Base-by-base conservation (phyloP, 2,797 vertebrate species). In the Parauchenoglanis ngamensis region DNA sequence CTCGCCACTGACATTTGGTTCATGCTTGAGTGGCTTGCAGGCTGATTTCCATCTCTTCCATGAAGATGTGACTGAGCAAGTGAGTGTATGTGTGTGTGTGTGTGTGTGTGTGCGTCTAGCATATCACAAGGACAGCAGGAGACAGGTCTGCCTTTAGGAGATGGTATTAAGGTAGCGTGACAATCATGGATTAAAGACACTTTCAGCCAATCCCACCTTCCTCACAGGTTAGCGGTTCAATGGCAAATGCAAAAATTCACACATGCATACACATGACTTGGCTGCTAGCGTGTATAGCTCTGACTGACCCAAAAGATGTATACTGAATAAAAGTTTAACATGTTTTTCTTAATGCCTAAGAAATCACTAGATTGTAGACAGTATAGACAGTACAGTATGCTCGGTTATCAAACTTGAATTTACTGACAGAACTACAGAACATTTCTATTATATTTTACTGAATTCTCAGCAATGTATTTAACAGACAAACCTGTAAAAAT, bases 11-110 rank as follows among this genome's bases (percentile, higher is more conserved):
- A 96, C 96, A 96, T 96, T 96, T 96, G 93, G 94, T 95, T 95
- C 96, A 96, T 96, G 96, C 95, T 96, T 21, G 94, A 96, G 96
- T 96, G 96, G 94, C 94, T 95, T 95, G 87, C 93, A 91, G 79
- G 91, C 94, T 93, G 95, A 96, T 96, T 96, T 96, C 94, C 94
- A 95, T 95, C 93, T 94, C 92, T 94, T 94, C 94, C 94, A 95
- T 95, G 95, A 95, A 95, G 94, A 93, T 94, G 94, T 92, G 90
- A 68, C 65, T 40, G 86, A 88, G 92, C 86, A 56, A 84, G 90
- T 88, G 88, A 49, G 89, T 31, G 49, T 44, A 68, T 84, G 86
- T 86, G 88, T 70, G 49, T 7, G 49, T 90, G 92, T 92, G 91
- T 84, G 86, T 86, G 88, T 70, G 49, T 7, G 49, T 90, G 92